A percentile compares a stretch with the other conserved stretches of the same genome.
Conservation (phyloP, 2,113 vertebrate genomes). For the Phainopepla nitens region DNA sequence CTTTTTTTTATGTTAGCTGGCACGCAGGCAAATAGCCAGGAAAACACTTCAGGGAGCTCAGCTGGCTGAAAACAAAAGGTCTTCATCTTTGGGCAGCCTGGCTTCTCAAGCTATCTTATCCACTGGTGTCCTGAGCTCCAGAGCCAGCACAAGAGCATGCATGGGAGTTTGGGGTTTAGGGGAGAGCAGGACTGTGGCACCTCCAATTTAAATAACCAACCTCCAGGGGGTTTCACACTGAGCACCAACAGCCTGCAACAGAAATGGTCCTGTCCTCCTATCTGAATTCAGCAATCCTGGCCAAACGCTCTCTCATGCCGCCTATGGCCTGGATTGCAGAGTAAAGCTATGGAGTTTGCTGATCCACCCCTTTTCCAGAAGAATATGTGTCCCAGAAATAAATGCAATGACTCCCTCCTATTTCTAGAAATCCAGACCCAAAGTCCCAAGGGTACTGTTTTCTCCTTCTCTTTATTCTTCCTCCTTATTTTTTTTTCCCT, state of each 20-base stretch:
- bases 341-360: accelerated
- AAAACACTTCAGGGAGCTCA: not conserved
- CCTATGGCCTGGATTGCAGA: not conserved
- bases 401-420: not conserved
- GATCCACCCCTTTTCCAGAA: not conserved
- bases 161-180: not conserved
- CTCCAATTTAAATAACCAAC: not conserved
- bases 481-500: not conserved
- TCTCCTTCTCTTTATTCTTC: not conserved
- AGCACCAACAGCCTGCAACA: not conserved
- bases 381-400: not conserved
- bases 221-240: not conserved
- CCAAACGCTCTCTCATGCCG: not conserved
- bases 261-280: not conserved
- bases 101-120: not conserved
- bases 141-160: not conserved
- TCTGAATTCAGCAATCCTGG: not conserved
- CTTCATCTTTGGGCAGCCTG: not conserved
- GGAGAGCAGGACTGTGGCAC: not conserved
- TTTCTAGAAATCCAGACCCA: not conserved
- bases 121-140: not conserved
- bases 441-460: not conserved
- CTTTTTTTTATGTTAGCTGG: not conserved
- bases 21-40: not conserved
- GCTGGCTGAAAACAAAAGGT: not conserved